Evolutionary conservation across 2,888 invertebrate species (phyloP).

Genomic region (Lobophora halterata): DNA sequence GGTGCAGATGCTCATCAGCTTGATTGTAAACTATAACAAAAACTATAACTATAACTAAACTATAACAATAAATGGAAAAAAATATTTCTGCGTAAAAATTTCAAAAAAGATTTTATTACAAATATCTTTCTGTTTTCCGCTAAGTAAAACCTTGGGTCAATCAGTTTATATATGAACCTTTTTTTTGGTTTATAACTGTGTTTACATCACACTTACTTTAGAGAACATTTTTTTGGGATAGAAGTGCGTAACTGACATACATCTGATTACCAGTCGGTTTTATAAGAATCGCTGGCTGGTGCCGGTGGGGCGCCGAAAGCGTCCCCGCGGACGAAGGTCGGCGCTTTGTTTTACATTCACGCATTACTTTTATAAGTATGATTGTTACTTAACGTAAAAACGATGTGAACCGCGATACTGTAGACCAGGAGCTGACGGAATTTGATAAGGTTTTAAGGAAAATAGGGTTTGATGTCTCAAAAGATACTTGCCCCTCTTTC

Average conservation of each 20-base stretch:
- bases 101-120: too few species aligned
- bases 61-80: too few species aligned
- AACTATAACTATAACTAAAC: too few species aligned
- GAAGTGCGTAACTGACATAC: constrained; percentile 71
- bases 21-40: too few species aligned
- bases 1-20: too few species aligned
- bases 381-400: constrained; percentile 68
- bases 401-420: constrained; percentile 61
- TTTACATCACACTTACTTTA: constrained; percentile 63
- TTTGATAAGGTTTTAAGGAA: too few species aligned
- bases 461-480: too few species aligned
- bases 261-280: constrained; percentile 69
- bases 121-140: too few species aligned
- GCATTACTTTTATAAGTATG: constrained; percentile 62
- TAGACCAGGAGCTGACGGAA: constrained; percentile 33
- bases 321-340: constrained; percentile 66
- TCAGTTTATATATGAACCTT: too few species aligned
- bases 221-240: constrained; percentile 70
- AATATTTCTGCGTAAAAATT: too few species aligned
- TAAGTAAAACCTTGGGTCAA: too few species aligned
- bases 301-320: constrained; percentile 71
- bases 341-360: constrained; percentile 72
- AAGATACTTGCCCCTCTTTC: too few species aligned
- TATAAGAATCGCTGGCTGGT: constrained; percentile 72
- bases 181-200: constrained; percentile 17